Evolutionary conservation across 2,113 vertebrate species (phyloP).

Genomic region (Apus apus): DNA sequence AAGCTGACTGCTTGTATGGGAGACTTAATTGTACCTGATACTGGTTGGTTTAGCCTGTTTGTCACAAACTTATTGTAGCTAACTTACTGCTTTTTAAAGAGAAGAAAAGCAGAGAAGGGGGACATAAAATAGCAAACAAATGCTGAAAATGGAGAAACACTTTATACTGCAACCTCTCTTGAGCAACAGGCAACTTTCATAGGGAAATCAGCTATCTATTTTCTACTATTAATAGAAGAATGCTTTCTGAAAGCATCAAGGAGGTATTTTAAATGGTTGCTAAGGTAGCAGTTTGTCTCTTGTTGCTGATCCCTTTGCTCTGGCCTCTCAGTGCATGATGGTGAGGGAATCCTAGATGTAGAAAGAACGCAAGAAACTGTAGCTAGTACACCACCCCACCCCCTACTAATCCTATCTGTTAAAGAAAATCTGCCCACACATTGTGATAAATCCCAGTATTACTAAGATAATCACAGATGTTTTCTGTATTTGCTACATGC

Average conservation of each 20-base stretch:
- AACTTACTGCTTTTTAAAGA: neutral
- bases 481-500: neutral
- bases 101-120: neutral
- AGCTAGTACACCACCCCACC: neutral
- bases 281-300: slow-evolving; percentile 10
- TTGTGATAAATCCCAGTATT: neutral
- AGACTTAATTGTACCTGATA: neutral
- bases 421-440: neutral
- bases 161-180: neutral
- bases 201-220: neutral
- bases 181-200: neutral
- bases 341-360: neutral
- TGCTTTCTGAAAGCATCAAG: neutral
- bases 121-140: neutral
- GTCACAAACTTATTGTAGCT: neutral
- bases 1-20: neutral
- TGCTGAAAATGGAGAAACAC: neutral
- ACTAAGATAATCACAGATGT: neutral
- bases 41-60: neutral
- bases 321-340: neutral
- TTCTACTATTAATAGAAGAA: neutral
- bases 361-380: neutral
- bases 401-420: neutral
- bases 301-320: neutral
- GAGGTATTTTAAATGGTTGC: slow-evolving; percentile 9